phyloP scores from a whole-genome alignment of 2,797 vertebrate species.

The Syngnathus acus region DNA sequence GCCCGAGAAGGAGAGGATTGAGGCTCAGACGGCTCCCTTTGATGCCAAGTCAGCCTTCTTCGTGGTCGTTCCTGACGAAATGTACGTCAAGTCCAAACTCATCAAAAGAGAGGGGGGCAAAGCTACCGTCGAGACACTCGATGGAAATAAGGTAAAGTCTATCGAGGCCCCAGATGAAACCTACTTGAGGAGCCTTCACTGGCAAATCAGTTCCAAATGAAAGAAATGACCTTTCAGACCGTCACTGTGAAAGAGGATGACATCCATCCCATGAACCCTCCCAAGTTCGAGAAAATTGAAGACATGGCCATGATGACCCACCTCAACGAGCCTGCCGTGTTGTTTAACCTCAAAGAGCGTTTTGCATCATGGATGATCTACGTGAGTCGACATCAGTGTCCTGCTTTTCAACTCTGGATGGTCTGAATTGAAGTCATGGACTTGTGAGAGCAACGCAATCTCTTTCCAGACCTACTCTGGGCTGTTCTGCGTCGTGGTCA shows the following conservation, averaged over 20 bases:
- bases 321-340: conserved; percentile 45
- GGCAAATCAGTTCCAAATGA: background rate
- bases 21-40: conserved; percentile 79
- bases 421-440: background rate
- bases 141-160: conserved; percentile 63
- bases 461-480: conserved; percentile 70
- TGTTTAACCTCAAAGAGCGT: conserved; percentile 58
- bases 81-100: conserved; percentile 79
- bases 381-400: background rate
- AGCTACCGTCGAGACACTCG: conserved; percentile 75
- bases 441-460: background rate
- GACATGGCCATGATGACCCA: conserved; percentile 57
- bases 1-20: conserved; percentile 80
- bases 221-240: conserved; percentile 11
- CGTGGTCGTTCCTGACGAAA: conserved; percentile 69
- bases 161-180: conserved; percentile 8
- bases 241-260: conserved; percentile 47
- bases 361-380: conserved; percentile 57
- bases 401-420: too few relatives aligned
- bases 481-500: conserved; percentile 82
- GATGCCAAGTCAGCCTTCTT: conserved; percentile 82
- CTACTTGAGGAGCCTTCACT: background rate
- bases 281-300: conserved; percentile 52
- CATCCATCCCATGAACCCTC: conserved; percentile 42
- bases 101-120: conserved; percentile 77